These are phyloP conservation scores for Orchestes rusci DNA, from an alignment of 2,888 invertebrate genomes.

Conservation along the genomic window DNA sequence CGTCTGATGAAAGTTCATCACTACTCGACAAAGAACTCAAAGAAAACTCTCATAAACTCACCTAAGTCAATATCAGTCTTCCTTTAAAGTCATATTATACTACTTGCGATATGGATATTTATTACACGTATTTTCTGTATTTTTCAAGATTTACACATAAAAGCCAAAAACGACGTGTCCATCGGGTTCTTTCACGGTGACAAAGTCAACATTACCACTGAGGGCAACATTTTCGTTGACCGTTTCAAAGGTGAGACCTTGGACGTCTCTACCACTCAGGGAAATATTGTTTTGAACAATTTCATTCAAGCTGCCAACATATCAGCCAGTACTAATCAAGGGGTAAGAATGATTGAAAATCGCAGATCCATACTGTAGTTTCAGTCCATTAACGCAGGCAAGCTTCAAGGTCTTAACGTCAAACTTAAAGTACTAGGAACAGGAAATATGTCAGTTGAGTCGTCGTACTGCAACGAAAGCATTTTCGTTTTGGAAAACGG, in stretches of 20 bases:
- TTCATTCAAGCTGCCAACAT: conserved; percentile 36
- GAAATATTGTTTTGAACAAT: conserved; percentile 34
- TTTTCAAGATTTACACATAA: conserved; percentile 36
- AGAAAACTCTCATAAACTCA: no score
- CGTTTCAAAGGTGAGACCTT: conserved; percentile 36
- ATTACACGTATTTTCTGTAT: no score
- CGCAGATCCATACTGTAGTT: background rate
- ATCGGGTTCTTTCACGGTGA: conserved; percentile 32
- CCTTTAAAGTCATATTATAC: no score
- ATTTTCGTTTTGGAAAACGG: conserved; percentile 34
- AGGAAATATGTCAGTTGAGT: conserved; percentile 35
- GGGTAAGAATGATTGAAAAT: conserved; percentile 28
- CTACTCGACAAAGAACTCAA: no score
- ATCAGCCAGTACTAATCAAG: conserved; percentile 27
- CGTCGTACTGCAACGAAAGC: conserved; percentile 36
- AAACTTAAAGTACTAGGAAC: conserved; percentile 29
- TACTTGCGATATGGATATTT: no score
- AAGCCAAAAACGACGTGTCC: conserved; percentile 29
- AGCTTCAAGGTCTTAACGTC: conserved; percentile 34
- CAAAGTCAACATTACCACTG: conserved; percentile 29
- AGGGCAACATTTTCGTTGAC: conserved; percentile 33
- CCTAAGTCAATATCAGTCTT: no score
- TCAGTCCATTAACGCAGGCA: conserved; percentile 33
- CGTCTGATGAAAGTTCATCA: no score
- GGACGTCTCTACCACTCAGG: conserved; percentile 29